Conservation (phyloP, 2,113 vertebrate genomes). For the Ascaphus truei region DNA sequence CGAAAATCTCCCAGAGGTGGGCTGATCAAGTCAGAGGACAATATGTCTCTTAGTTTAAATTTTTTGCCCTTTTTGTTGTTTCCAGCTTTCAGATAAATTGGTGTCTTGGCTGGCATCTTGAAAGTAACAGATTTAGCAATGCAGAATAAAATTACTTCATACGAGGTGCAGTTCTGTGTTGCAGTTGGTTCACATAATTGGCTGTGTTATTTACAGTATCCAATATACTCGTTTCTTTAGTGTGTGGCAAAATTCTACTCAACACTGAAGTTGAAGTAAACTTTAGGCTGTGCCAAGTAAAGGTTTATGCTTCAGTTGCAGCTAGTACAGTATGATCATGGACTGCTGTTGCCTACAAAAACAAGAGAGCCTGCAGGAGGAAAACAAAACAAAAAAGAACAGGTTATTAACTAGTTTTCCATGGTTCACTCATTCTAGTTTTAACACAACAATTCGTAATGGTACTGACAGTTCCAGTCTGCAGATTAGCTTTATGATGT, state of each 20-base stretch:
- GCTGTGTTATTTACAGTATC: not conserved
- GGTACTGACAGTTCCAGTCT: conserved; percentile 39
- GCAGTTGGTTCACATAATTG: conserved; percentile 8
- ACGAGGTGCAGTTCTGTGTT: not conserved
- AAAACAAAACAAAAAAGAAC: conserved; percentile 28
- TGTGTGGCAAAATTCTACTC: not conserved
- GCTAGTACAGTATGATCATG: not conserved
- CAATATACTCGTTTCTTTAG: not conserved
- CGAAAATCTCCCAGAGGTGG: conserved; percentile 96
- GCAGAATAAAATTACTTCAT: not conserved
- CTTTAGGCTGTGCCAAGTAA: not conserved
- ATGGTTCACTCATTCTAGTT: conserved; percentile 30
- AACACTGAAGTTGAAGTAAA: not conserved
- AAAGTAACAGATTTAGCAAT: not conserved
- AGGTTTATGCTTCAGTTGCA: not conserved
- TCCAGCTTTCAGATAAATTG: conserved; percentile 92
- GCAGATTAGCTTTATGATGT: conserved; percentile 43
- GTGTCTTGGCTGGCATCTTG: conserved; percentile 94
- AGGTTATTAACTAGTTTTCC: conserved; percentile 36
- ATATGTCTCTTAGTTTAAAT: conserved; percentile 88
- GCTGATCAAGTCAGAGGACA: conserved; percentile 97
- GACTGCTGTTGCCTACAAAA: not conserved
- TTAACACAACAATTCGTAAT: conserved; percentile 12
- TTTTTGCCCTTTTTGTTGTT: conserved; percentile 96
- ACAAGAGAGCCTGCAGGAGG: not conserved